phyloP scores from a whole-genome alignment of 30 jellyfish, hydroid and myxozoan species.

The Aurelia aurita region DNA sequence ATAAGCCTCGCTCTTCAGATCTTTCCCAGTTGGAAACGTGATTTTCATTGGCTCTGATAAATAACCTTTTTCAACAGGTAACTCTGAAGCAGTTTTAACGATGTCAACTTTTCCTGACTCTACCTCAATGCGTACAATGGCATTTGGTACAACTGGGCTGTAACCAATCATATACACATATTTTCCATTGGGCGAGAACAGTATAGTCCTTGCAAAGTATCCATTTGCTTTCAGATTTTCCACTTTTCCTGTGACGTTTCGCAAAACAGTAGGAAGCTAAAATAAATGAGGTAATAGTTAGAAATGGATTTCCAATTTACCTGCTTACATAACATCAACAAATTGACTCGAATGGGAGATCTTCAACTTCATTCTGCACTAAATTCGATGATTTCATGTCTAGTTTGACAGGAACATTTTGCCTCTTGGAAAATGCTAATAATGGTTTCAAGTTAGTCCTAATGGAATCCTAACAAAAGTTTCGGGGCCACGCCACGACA shows the following conservation, averaged over 20 bases:
- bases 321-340: no score
- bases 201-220: slow-evolving; percentile 25
- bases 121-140: slow-evolving; percentile 49
- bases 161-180: slow-evolving; percentile 41
- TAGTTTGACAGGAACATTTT: no score
- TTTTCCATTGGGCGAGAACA: slow-evolving; percentile 67
- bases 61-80: slow-evolving; percentile 66
- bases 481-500: no score
- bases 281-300: neutral
- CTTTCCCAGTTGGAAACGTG: slow-evolving; percentile 72
- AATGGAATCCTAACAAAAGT: no score
- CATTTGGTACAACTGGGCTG: slow-evolving; percentile 75
- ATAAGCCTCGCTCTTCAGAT: slow-evolving; percentile 41
- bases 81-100: slow-evolving; percentile 37
- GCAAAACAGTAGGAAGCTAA: slow-evolving; percentile 47
- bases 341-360: no score
- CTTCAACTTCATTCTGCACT: no score
- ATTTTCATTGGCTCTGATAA: slow-evolving; percentile 68
- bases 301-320: no score
- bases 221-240: slow-evolving; percentile 45
- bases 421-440: no score
- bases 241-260: slow-evolving; percentile 41
- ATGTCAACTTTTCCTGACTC: slow-evolving; percentile 38
- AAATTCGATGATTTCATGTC: no score
- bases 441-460: no score